Percentiles rank a stretch among this genome's conserved stretches.
Conservation (phyloP, 2,888 invertebrate genomes). For the Oscheius sp. region DNA sequence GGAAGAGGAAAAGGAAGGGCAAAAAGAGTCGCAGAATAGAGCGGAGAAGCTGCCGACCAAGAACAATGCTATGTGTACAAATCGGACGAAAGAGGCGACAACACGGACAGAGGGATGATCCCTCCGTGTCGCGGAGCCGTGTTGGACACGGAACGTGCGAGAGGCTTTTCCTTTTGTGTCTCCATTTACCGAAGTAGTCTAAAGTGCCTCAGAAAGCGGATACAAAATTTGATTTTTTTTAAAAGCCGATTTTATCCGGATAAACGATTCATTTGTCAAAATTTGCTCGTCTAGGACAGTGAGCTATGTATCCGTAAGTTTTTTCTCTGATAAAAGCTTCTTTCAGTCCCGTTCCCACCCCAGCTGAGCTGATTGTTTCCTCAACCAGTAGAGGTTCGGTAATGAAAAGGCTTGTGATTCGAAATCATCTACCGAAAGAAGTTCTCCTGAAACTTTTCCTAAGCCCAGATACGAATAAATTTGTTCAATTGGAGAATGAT, state of each 20-base stretch:
- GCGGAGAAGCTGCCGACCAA: constrained; percentile 7
- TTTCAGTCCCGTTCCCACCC: background rate
- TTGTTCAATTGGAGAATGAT: background rate
- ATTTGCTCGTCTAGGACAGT: too few species aligned
- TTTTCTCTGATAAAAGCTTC: too few species aligned
- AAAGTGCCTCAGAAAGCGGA: too few species aligned
- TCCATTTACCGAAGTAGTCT: too few species aligned
- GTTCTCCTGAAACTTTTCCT: background rate
- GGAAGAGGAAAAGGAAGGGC: constrained; percentile 3
- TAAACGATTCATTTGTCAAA: too few species aligned
- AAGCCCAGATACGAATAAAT: background rate
- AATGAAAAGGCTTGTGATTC: background rate
- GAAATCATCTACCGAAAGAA: background rate
- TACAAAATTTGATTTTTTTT: too few species aligned
- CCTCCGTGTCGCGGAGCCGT: background rate
- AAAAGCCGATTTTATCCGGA: too few species aligned
- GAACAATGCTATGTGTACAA: constrained; percentile 28
- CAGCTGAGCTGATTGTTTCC: background rate
- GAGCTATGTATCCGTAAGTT: too few species aligned
- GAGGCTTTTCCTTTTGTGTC: too few species aligned
- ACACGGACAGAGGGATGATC: constrained; percentile 10
- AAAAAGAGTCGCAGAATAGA: constrained; percentile 13
- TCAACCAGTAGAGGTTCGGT: background rate
- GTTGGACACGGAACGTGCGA: too few species aligned
- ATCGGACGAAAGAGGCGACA: background rate